phyloP scores from a whole-genome alignment of 2,797 vertebrate genomes.

The Chelon labrosus region DNA sequence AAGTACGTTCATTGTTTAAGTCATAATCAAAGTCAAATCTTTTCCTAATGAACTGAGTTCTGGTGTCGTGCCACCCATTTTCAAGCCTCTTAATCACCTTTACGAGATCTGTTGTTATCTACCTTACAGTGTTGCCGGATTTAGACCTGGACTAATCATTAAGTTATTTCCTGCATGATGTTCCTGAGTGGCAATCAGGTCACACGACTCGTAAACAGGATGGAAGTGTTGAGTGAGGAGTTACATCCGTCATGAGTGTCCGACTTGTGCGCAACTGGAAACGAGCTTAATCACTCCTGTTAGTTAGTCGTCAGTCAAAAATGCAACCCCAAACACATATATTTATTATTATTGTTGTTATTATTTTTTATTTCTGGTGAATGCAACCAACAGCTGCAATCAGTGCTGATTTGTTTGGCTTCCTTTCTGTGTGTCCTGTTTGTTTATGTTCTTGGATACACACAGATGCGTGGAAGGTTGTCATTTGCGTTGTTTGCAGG shows the following conservation, averaged over 20 bases:
- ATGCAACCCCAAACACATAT: constrained; percentile 3
- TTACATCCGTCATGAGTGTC: constrained; percentile 84
- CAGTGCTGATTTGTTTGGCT: constrained; percentile 79
- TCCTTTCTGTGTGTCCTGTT: constrained; percentile 60
- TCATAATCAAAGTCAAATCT: constrained; percentile 19
- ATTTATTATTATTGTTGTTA: constrained; percentile 36
- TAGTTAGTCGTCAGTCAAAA: constrained; percentile 57
- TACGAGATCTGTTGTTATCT: constrained; percentile 51
- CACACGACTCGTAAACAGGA: constrained; percentile 87
- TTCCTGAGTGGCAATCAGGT: constrained; percentile 84
- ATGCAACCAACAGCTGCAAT: constrained; percentile 58
- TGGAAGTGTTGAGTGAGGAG: constrained; percentile 86
- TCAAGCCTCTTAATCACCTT: constrained; percentile 37
- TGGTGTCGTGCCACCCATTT: not conserved
- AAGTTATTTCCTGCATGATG: constrained; percentile 83
- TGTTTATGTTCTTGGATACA: constrained; percentile 65
- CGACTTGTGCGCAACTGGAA: constrained; percentile 56
- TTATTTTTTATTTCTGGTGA: constrained; percentile 32
- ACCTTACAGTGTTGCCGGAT: constrained; percentile 70
- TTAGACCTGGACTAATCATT: constrained; percentile 76
- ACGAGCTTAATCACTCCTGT: constrained; percentile 35
- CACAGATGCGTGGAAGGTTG: constrained; percentile 62
- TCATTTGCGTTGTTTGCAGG: constrained; percentile 73
- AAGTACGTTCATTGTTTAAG: constrained; percentile 8
- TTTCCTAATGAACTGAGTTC: constrained; percentile 3